phyloP scores from a whole-genome alignment of 2,888 invertebrate species.

The Drosophila kambysellisi region DNA sequence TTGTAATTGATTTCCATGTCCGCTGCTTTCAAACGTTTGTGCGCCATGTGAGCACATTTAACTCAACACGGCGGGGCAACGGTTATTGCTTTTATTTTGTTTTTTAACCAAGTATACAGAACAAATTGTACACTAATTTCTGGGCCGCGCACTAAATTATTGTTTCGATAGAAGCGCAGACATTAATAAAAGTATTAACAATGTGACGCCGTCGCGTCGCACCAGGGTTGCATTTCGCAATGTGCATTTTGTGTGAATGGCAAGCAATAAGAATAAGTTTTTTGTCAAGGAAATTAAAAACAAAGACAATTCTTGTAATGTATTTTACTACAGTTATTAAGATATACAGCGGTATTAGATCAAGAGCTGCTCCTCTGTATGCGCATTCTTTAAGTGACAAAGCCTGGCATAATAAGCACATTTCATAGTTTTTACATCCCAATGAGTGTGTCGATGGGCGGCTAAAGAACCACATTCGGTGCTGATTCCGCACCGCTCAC shows the following conservation, averaged over 20 bases:
- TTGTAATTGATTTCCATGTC: conserved; percentile 63
- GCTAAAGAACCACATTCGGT: conserved; percentile 50
- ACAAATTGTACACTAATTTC: conserved; percentile 16
- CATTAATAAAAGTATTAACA: conserved; percentile 46
- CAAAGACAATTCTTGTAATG: neutral
- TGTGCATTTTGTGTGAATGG: conserved; percentile 34
- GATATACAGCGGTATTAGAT: neutral
- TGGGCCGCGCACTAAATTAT: conserved; percentile 26
- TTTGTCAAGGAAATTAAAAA: neutral
- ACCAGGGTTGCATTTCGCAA: conserved; percentile 24
- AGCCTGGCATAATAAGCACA: conserved; percentile 43
- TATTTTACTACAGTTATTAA: neutral
- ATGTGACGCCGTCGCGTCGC: conserved; percentile 41
- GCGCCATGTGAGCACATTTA: conserved; percentile 55
- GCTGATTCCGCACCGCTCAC: conserved; percentile 51
- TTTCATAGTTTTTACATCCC: neutral
- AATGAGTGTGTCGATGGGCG: conserved; percentile 54
- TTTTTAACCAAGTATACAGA: conserved; percentile 17
- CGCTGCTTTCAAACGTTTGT: conserved; percentile 44
- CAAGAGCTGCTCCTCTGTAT: neutral
- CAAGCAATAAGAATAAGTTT: neutral
- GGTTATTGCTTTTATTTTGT: conserved; percentile 15
- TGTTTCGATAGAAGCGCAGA: conserved; percentile 41
- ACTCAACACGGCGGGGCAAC: neutral
- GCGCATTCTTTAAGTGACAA: conserved; percentile 40